Conservation (phyloP, 2,888 invertebrate genomes). For the Eustalomyia histrio region DNA sequence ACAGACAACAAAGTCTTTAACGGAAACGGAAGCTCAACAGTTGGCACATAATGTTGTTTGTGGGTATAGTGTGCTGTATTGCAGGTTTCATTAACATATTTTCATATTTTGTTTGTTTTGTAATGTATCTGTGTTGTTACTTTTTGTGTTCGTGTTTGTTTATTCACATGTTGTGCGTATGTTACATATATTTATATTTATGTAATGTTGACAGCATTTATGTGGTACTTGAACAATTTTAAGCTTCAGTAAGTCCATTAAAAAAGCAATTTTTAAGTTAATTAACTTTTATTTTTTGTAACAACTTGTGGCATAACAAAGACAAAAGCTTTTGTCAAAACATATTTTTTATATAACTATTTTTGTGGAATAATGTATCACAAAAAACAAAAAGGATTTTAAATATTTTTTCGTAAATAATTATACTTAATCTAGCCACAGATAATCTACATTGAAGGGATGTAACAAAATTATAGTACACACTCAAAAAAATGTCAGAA, state of each 20-base stretch:
- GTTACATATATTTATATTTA: neutral
- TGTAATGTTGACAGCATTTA: constrained; percentile 33
- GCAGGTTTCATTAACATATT: constrained; percentile 19
- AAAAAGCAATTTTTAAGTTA: constrained; percentile 48
- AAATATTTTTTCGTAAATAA: neutral
- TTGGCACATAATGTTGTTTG: constrained; percentile 69
- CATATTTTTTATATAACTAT: neutral
- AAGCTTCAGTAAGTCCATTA: constrained; percentile 52
- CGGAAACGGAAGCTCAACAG: constrained; percentile 76
- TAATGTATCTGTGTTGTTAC: constrained; percentile 3
- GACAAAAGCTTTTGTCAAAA: neutral
- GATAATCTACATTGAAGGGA: too few species aligned
- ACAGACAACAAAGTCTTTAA: neutral
- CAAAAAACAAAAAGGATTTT: neutral
- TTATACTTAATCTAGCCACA: too few species aligned
- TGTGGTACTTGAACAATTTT: constrained; percentile 53
- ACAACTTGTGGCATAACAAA: neutral
- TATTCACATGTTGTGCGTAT: neutral
- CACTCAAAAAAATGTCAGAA: too few species aligned
- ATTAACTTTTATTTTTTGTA: constrained; percentile 38
- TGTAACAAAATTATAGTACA: too few species aligned
- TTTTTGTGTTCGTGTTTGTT: neutral
- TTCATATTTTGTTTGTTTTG: neutral
- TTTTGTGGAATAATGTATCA: neutral
- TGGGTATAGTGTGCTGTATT: neutral